phyloP scores from a whole-genome alignment of 2,113 vertebrate genomes.

The Ahaetulla prasina region DNA sequence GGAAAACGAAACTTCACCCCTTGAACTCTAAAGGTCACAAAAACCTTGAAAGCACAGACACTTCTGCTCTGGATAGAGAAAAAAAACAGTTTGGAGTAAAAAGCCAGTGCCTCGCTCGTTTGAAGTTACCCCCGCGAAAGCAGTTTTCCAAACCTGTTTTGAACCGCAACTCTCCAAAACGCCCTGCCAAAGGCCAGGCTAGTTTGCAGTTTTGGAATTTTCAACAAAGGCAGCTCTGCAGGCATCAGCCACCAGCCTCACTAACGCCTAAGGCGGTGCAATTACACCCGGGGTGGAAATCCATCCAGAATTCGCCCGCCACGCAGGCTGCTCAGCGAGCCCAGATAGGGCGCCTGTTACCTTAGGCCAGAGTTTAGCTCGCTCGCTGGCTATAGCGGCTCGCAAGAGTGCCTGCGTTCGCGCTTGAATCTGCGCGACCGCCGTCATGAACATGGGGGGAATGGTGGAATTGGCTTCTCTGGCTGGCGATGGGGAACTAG shows the following conservation, averaged over 20 bases:
- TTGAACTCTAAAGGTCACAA: neutral
- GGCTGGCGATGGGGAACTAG: rapidly evolving
- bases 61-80: neutral
- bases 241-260: neutral
- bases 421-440: rapidly evolving
- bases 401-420: neutral
- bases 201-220: neutral
- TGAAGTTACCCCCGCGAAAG: neutral
- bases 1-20: neutral
- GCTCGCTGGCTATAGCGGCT: neutral
- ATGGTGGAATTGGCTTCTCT: neutral
- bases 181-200: neutral
- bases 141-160: neutral
- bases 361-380: neutral
- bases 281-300: neutral
- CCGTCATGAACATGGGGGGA: rapidly evolving
- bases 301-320: neutral
- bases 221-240: neutral
- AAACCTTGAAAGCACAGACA: neutral
- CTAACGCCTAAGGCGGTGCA: neutral
- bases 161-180: neutral
- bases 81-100: neutral
- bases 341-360: neutral
- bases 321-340: neutral
- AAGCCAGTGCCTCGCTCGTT: neutral